Evolutionary conservation across 2,888 invertebrate species (phyloP).

Genomic region (Sceliomorpha sp.): DNA sequence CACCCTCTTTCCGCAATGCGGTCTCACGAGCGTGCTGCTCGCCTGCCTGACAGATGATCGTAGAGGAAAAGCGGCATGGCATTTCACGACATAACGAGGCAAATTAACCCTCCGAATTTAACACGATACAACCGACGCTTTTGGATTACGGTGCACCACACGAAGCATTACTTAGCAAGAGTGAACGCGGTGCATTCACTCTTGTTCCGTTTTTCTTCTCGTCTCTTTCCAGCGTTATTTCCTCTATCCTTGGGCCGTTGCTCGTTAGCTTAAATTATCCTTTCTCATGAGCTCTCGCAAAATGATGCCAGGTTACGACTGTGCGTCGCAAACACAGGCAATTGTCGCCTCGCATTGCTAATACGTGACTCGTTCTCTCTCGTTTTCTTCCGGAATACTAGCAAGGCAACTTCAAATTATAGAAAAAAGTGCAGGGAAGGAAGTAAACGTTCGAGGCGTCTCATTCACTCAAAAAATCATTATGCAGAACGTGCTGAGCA

Average conservation of each 20-base stretch:
- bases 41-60: conserved; percentile 59
- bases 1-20: conserved; percentile 68
- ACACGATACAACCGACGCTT: conserved; percentile 60
- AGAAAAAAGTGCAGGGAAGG: conserved; percentile 3
- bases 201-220: conserved; percentile 44
- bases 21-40: conserved; percentile 61
- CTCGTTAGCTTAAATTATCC: conserved; percentile 64
- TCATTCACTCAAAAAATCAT: conserved; percentile 15
- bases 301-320: conserved; percentile 53
- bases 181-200: conserved; percentile 1
- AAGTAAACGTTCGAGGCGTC: not conserved
- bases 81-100: conserved; percentile 68
- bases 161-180: conserved; percentile 61
- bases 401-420: conserved; percentile 2
- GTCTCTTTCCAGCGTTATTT: conserved; percentile 6
- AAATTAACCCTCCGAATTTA: conserved; percentile 71
- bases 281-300: conserved; percentile 48
- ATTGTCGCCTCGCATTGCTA: conserved; percentile 56
- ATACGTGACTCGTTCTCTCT: conserved; percentile 23
- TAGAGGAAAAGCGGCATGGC: conserved; percentile 62
- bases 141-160: conserved; percentile 25
- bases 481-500: too few relatives aligned
- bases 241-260: conserved; percentile 40
- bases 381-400: conserved; percentile 3
- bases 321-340: conserved; percentile 52